Evolutionary conservation across 2,113 vertebrate species (phyloP).

Genomic region (Tylochromis polylepis): DNA sequence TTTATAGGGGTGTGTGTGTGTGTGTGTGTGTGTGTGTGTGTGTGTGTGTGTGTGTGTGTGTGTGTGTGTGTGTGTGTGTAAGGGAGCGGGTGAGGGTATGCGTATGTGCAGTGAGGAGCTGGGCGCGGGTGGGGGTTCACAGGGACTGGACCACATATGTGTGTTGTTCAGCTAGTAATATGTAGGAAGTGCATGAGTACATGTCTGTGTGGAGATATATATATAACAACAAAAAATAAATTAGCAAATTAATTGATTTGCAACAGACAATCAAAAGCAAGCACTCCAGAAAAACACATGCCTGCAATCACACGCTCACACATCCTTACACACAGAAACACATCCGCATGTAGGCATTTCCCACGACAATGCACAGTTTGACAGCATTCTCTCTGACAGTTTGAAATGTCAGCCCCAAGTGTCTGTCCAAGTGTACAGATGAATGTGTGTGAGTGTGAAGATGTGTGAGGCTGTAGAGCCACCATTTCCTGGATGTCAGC

Average conservation of each 20-base stretch:
- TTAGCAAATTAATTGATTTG: slow-evolving; percentile 19
- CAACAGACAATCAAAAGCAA: slow-evolving; percentile 4
- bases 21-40: too few relatives aligned
- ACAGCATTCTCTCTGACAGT: slow-evolving; percentile 58
- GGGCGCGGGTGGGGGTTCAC: not conserved
- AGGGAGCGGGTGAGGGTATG: not conserved
- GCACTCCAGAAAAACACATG: slow-evolving; percentile 2
- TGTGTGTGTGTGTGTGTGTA: not conserved
- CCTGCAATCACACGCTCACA: not conserved
- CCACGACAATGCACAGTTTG: slow-evolving; percentile 44
- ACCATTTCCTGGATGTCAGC: slow-evolving; percentile 38
- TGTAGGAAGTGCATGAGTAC: not conserved
- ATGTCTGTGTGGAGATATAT: not conserved
- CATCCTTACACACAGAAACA: not conserved
- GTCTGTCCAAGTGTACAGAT: slow-evolving; percentile 40
- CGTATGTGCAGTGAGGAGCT: not conserved
- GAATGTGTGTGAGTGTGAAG: slow-evolving; percentile 3
- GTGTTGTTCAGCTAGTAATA: not conserved
- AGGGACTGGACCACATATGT: not conserved
- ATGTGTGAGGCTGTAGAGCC: slow-evolving; percentile 6
- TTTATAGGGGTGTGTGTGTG: too few relatives aligned
- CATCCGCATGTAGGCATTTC: slow-evolving; percentile 22
- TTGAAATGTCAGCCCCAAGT: slow-evolving; percentile 66
- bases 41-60: not conserved
- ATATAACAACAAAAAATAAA: slow-evolving; percentile 7